A percentile compares a stretch with the other conserved stretches of the same genome.
These are phyloP conservation scores for Yponomeuta malinellus DNA, from an alignment of 2,888 invertebrate genomes.

Conservation along the genomic window DNA sequence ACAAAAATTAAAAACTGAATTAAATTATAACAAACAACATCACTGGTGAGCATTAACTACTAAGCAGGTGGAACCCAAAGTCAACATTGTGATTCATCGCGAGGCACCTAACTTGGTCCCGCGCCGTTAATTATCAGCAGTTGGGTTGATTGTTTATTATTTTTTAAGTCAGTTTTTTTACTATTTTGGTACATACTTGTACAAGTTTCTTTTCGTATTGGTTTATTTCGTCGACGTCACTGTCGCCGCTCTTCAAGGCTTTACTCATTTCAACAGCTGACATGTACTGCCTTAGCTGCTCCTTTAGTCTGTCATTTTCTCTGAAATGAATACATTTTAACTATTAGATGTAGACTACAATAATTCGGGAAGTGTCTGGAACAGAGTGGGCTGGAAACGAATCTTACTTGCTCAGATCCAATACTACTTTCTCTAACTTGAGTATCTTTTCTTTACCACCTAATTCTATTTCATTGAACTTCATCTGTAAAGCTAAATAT, in stretches of 20 bases:
- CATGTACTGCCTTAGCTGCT: slow-evolving; percentile 90
- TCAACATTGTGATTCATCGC: too few species aligned
- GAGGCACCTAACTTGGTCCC: too few species aligned
- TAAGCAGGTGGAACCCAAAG: too few species aligned
- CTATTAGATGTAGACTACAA: too few species aligned
- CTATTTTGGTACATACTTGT: slow-evolving; percentile 73
- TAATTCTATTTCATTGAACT: slow-evolving; percentile 64
- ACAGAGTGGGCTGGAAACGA: background rate
- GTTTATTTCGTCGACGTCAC: slow-evolving; percentile 79
- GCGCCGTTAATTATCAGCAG: background rate
- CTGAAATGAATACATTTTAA: slow-evolving; percentile 53
- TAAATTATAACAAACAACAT: background rate
- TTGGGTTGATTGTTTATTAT: background rate
- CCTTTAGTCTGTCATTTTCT: slow-evolving; percentile 89
- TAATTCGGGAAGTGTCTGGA: background rate
- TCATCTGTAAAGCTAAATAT: slow-evolving; percentile 70
- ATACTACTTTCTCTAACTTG: slow-evolving; percentile 71
- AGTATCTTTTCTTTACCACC: slow-evolving; percentile 62
- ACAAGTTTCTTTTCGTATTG: slow-evolving; percentile 91
- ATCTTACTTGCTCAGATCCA: slow-evolving; percentile 79
- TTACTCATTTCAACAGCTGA: slow-evolving; percentile 92
- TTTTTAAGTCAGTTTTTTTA: background rate
- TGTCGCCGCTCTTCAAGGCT: slow-evolving; percentile 79
- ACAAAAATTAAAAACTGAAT: too few species aligned
- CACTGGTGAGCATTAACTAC: background rate